Evolutionary conservation across 1,140 invertebrate species (phyloP), one percentile per base, ranked within the genome.

Genomic region (Conus betulinus): DNA sequence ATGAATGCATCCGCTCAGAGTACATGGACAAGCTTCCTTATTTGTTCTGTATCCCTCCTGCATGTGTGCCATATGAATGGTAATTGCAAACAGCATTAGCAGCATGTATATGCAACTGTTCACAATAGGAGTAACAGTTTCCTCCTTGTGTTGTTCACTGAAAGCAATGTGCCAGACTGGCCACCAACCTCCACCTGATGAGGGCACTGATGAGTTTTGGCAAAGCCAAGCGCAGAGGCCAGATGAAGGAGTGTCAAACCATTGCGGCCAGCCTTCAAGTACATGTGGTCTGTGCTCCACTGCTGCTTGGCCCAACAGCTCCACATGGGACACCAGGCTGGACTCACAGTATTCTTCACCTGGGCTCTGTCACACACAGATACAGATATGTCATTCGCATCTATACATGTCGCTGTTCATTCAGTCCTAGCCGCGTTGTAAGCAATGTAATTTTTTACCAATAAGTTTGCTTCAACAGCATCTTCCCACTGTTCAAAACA

Each of bases 141-240:
- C 25, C 25, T 74, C 71, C 25, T 74, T 25, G 1, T 74, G 17
- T 20, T 20, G 71, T 1, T 74, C 71, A n/a, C 17, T 25, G 17
- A n/a, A 82, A 82, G 51, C 39, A 82, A 25, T n/a, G 23, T 74
- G 71, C 71, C 13, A 0, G 2, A 7, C 15, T 85, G 39, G 15
- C 15, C 15, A 71, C 89, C 87, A 90, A 96, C 93, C 94, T 94
- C 94, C 94, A 95, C 52, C 92, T 89, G 39, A 94, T 93, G 27
- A 95, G 91, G 8, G 90, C 84, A 52, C 91, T 91, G 25, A 95
- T 92, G 13, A 95, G 88, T 84, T 91, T n/a, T 91, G 27, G 97
- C 97, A 93, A 98, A 98, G 5, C 98, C 98, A 81, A 99, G 96
- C 55, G 97, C 97, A 5, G 98, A 98, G 57, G 98, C 97, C 91